These are phyloP conservation scores for Amphiprion clarkii DNA, from an alignment of 2,797 vertebrate species.

Conservation along the genomic window DNA sequence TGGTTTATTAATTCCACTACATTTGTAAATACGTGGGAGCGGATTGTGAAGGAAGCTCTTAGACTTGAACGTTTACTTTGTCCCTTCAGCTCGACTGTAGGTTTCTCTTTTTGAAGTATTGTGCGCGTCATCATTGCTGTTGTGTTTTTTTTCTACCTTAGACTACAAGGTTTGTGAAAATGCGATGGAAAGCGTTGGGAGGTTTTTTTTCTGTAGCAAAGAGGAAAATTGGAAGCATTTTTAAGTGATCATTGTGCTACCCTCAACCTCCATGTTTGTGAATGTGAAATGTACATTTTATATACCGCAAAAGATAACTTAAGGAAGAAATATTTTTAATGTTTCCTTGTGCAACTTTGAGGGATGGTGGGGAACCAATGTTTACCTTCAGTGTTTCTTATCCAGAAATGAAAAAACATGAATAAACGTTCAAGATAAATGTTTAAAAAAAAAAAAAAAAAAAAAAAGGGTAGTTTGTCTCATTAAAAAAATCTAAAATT, in stretches of 20 bases:
- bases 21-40: constrained; percentile 38
- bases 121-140: constrained; percentile 51
- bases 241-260: constrained; percentile 65
- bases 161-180: constrained; percentile 18
- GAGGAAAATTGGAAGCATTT: constrained; percentile 43
- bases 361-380: constrained; percentile 30
- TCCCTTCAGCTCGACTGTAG: constrained; percentile 36
- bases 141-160: constrained; percentile 37
- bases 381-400: constrained; percentile 79
- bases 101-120: constrained; percentile 52
- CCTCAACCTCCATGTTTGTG: constrained; percentile 82
- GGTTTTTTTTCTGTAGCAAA: constrained; percentile 60
- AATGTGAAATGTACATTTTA: constrained; percentile 92
- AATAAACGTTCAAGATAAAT: constrained; percentile 71
- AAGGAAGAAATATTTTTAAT: constrained; percentile 89
- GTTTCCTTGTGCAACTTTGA: constrained; percentile 88
- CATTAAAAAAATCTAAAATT: not conserved
- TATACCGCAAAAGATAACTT: constrained; percentile 82
- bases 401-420: constrained; percentile 61
- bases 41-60: constrained; percentile 21
- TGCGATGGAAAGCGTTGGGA: constrained; percentile 1
- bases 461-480: constrained; percentile 18
- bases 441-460: constrained; percentile 13
- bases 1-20: constrained; percentile 26
- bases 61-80: constrained; percentile 37